A percentile compares a stretch with the other conserved stretches of the same genome.
phyloP scores from a whole-genome alignment of 2,888 invertebrate species.

The Tachina grossa region DNA sequence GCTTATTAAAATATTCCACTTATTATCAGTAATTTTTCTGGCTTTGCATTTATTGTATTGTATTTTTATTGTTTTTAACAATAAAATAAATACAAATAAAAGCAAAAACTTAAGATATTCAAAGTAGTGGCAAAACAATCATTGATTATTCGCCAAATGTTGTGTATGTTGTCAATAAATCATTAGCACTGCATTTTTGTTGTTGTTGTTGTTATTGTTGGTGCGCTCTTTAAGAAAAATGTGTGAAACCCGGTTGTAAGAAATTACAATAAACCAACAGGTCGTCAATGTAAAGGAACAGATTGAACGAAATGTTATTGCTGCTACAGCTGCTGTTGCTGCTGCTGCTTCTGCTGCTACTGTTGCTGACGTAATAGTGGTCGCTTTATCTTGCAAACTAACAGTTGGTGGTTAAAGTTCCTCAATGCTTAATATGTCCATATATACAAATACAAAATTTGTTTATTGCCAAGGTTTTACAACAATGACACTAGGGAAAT shows the following conservation, averaged over 20 bases:
- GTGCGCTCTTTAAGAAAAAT: slow-evolving; percentile 1
- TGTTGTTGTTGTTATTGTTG: not conserved
- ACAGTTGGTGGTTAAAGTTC: slow-evolving; percentile 29
- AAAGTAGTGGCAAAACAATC: slow-evolving; percentile 7
- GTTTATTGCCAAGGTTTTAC: slow-evolving; percentile 5
- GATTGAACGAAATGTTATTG: not conserved
- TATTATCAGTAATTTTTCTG: slow-evolving; percentile 65
- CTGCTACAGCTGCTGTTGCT: not conserved
- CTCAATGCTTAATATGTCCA: slow-evolving; percentile 9
- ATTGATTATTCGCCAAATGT: slow-evolving; percentile 13
- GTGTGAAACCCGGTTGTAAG: slow-evolving; percentile 47
- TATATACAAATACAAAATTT: slow-evolving; percentile 17
- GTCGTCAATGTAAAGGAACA: slow-evolving; percentile 35
- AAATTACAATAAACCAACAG: slow-evolving; percentile 19
- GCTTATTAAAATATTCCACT: slow-evolving; percentile 71
- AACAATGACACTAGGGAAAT: slow-evolving; percentile 50
- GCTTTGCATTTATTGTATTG: not conserved
- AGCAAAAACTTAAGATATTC: slow-evolving; percentile 7
- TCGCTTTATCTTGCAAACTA: not conserved
- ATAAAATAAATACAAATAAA: slow-evolving; percentile 6
- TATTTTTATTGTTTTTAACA: slow-evolving; percentile 38
- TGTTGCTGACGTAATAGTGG: slow-evolving; percentile 16
- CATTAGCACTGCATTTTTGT: not conserved
- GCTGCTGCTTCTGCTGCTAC: not conserved
- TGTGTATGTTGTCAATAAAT: slow-evolving; percentile 42